These are phyloP conservation scores for Zaprionus gabonicus DNA, from an alignment of 1,140 invertebrate genomes.

Conservation along the genomic window DNA sequence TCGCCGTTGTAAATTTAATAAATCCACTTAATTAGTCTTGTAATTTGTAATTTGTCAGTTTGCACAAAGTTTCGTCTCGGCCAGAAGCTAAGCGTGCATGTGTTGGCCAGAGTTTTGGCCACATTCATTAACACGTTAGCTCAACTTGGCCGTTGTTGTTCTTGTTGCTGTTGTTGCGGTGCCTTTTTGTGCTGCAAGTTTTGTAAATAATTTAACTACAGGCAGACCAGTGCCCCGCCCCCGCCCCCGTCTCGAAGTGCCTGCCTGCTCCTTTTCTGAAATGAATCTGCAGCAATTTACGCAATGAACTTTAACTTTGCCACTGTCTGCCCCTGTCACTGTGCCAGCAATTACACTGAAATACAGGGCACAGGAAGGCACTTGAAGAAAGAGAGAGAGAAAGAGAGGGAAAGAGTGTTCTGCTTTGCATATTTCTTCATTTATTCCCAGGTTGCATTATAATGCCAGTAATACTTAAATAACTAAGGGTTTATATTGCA, in stretches of 20 bases:
- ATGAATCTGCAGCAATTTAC: conserved; percentile 46
- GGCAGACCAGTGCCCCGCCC: background rate
- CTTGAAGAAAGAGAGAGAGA: too few relatives aligned
- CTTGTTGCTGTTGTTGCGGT: conserved; percentile 9
- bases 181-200: conserved; percentile 10
- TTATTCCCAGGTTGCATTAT: too few relatives aligned
- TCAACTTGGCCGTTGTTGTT: conserved; percentile 28
- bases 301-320: conserved; percentile 41
- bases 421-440: too few relatives aligned
- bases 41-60: conserved; percentile 54
- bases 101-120: conserved; percentile 32
- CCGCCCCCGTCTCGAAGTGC: background rate
- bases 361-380: background rate
- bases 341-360: conserved; percentile 11
- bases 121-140: conserved; percentile 63
- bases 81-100: conserved; percentile 19
- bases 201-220: conserved; percentile 51
- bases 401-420: too few relatives aligned
- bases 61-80: conserved; percentile 24
- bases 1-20: conserved; percentile 31
- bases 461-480: too few relatives aligned
- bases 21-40: conserved; percentile 54
- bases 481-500: background rate
- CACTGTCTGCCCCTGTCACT: conserved; percentile 11
- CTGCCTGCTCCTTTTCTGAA: conserved; percentile 1